Evolutionary conservation across 1,140 invertebrate genomes (phyloP).

Genomic region (Drosophila tani): DNA sequence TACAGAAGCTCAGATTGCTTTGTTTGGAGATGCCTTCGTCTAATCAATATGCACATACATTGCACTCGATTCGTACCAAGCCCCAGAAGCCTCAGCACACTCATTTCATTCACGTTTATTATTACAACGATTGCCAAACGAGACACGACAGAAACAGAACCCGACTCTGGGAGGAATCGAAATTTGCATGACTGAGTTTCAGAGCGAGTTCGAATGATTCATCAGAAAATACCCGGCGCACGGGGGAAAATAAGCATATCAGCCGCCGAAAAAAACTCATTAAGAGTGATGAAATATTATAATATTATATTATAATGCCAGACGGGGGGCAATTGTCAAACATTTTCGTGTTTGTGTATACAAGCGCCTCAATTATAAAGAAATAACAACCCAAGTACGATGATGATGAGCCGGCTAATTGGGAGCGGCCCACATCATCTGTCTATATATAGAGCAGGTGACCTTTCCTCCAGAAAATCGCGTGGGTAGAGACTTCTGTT

Average conservation of each 20-base stretch:
- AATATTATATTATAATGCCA: constrained; percentile 46
- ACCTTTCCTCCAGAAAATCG: constrained; percentile 61
- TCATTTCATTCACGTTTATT: constrained; percentile 62
- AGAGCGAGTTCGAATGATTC: constrained; percentile 53
- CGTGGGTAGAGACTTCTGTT: constrained; percentile 31
- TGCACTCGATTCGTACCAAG: constrained; percentile 51
- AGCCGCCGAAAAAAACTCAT: constrained; percentile 35
- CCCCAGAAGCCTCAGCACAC: constrained; percentile 9
- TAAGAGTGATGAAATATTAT: constrained; percentile 41
- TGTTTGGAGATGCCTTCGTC: constrained; percentile 34
- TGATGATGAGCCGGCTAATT: constrained; percentile 51
- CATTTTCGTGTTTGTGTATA: constrained; percentile 49
- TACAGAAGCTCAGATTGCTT: constrained; percentile 11
- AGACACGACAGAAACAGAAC: constrained; percentile 33
- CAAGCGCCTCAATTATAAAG: constrained; percentile 64
- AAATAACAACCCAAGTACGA: constrained; percentile 45
- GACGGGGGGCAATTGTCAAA: constrained; percentile 55
- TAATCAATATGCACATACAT: constrained; percentile 77
- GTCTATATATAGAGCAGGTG: constrained; percentile 69
- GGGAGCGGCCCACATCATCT: constrained; percentile 53
- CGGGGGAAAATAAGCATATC: background rate
- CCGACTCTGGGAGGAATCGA: constrained; percentile 26
- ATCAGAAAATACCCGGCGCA: constrained; percentile 48
- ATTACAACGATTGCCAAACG: constrained; percentile 59
- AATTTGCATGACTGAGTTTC: constrained; percentile 52